Percentiles rank a stretch among this genome's conserved stretches.
phyloP scores from a whole-genome alignment of 2,888 invertebrate genomes.

The Chloroclystis v-ata region DNA sequence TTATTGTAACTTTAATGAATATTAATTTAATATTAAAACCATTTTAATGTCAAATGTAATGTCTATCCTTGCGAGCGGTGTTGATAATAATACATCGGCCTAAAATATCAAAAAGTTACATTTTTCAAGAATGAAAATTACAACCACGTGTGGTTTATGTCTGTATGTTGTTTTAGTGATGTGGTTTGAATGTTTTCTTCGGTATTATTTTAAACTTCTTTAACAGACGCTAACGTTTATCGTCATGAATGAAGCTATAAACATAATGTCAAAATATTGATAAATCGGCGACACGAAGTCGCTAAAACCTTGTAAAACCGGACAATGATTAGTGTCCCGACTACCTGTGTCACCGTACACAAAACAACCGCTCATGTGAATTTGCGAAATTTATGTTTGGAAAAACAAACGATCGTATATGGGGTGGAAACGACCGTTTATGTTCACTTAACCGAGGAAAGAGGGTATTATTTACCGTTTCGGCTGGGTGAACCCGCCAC shows the following conservation, averaged over 20 bases:
- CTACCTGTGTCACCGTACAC: constrained; percentile 45
- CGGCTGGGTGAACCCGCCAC: constrained; percentile 75
- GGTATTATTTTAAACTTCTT: background rate
- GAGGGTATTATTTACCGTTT: constrained; percentile 79
- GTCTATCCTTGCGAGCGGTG: too few relatives aligned
- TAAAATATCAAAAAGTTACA: too few relatives aligned
- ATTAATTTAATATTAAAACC: too few relatives aligned
- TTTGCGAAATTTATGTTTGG: constrained; percentile 75
- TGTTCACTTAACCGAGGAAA: constrained; percentile 78
- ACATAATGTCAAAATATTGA: too few relatives aligned
- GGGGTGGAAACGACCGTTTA: constrained; percentile 78
- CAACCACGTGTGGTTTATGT: background rate
- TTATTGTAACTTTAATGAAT: too few relatives aligned
- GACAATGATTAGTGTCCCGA: constrained; percentile 32
- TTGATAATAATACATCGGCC: too few relatives aligned
- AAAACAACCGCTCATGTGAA: constrained; percentile 62
- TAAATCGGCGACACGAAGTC: background rate
- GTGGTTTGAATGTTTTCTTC: background rate
- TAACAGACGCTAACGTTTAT: too few relatives aligned
- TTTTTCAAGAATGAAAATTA: background rate
- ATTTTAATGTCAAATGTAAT: too few relatives aligned
- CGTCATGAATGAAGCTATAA: too few relatives aligned
- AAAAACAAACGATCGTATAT: constrained; percentile 77
- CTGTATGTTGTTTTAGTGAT: background rate
- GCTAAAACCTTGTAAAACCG: constrained; percentile 17